Conservation (phyloP, 2,113 vertebrate genomes). For the Prolemur simus region DNA sequence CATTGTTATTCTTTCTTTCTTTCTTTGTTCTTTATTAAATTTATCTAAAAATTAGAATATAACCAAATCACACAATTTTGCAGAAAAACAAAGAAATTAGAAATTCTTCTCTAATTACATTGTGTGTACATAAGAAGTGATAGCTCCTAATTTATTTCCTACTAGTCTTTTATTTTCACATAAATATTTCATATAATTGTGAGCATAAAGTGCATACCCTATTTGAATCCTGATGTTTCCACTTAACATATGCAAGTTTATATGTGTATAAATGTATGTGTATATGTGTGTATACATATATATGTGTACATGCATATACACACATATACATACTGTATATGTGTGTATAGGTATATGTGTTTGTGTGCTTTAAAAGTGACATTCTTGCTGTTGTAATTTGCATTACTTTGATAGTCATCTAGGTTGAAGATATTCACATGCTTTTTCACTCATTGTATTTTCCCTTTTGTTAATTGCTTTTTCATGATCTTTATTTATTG, state of each 20-base stretch:
- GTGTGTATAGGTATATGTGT: not conserved
- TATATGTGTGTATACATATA: no score
- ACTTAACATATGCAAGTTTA: not conserved
- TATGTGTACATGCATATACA: no score
- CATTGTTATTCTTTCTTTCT: not conserved
- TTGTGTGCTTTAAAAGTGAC: not conserved
- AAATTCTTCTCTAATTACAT: not conserved
- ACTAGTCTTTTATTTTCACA: not conserved
- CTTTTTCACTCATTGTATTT: not conserved
- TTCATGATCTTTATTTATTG: not conserved
- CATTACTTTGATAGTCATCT: not conserved
- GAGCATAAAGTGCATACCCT: not conserved
- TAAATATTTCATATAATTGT: not conserved
- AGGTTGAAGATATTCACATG: not conserved
- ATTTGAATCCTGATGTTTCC: not conserved
- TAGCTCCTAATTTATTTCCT: not conserved
- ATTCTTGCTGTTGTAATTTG: not conserved
- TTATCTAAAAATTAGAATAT: not conserved
- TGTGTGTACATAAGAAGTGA: not conserved
- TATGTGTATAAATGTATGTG: not conserved
- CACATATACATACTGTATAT: no score
- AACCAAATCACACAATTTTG: not conserved
- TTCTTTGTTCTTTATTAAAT: not conserved
- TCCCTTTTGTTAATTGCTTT: not conserved
- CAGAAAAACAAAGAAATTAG: not conserved